Conservation (phyloP, 2,113 vertebrate species). For the Notothenia coriiceps region DNA sequence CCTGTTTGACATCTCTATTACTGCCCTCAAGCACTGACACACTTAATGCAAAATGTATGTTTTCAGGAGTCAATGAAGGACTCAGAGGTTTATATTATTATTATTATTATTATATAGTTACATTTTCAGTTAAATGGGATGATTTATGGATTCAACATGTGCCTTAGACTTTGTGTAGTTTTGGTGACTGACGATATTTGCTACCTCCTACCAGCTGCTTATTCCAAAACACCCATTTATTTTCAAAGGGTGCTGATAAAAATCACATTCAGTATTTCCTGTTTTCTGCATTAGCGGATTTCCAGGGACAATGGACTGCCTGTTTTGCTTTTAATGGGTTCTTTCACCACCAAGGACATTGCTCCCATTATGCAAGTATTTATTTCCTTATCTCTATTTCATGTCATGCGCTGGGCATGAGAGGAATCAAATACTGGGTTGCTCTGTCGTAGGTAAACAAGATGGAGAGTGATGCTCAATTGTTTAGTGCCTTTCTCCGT, state of each 20-base stretch:
- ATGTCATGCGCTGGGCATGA: conserved; percentile 44
- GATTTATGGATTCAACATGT: conserved; percentile 4
- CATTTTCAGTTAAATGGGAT: neutral
- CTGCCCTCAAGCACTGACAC: conserved; percentile 28
- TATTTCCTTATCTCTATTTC: conserved; percentile 40
- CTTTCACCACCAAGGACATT: conserved; percentile 14
- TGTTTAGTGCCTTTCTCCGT: neutral
- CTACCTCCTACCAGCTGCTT: neutral
- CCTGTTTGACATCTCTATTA: conserved; percentile 31
- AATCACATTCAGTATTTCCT: conserved; percentile 78
- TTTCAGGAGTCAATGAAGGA: conserved; percentile 27
- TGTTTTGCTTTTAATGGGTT: conserved; percentile 13
- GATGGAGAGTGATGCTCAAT: conserved; percentile 62
- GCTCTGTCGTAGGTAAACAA: conserved; percentile 61
- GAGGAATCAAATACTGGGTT: conserved; percentile 50
- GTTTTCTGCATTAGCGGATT: neutral
- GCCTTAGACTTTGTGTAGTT: neutral
- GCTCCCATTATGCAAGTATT: conserved; percentile 25
- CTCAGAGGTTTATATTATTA: neutral
- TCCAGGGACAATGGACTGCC: conserved; percentile 7
- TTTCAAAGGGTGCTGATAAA: conserved; percentile 17
- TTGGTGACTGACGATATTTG: neutral
- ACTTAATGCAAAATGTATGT: conserved; percentile 25
- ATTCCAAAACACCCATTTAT: conserved; percentile 3
- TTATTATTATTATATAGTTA: neutral